Conservation (phyloP, 92 coral and sea anemone species). For the Nematostella vectensis region DNA sequence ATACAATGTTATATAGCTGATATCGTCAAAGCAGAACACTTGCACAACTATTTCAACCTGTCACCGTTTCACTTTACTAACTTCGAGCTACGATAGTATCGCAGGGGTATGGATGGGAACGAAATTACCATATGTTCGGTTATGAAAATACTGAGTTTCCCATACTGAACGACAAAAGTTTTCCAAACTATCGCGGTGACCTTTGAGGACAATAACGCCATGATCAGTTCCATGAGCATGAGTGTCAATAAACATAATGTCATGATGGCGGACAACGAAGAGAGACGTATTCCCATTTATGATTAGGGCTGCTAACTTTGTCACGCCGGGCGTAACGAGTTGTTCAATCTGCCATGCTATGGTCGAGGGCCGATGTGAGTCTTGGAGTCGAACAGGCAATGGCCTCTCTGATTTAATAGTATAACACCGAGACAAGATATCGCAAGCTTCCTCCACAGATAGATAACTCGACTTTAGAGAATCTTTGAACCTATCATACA, state of each 20-base stretch:
- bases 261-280: neutral
- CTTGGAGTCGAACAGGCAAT: neutral
- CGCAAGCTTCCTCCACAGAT: neutral
- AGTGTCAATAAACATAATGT: neutral
- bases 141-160: neutral
- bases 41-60: too few relatives aligned
- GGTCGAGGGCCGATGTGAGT: neutral
- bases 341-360: neutral
- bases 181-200: neutral
- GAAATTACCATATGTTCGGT: neutral
- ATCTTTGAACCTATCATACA: neutral
- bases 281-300: neutral
- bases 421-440: neutral
- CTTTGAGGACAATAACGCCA: neutral
- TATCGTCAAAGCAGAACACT: too few relatives aligned
- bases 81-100: too few relatives aligned
- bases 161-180: neutral
- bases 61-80: too few relatives aligned
- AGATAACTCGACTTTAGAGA: neutral
- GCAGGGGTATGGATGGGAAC: too few relatives aligned
- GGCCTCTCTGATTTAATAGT: neutral
- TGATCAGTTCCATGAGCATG: neutral
- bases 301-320: neutral
- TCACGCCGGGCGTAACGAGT: neutral
- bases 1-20: too few relatives aligned